These are phyloP conservation scores for Bombus superbus DNA, from an alignment of 1,140 invertebrate species.

Conservation along the genomic window DNA sequence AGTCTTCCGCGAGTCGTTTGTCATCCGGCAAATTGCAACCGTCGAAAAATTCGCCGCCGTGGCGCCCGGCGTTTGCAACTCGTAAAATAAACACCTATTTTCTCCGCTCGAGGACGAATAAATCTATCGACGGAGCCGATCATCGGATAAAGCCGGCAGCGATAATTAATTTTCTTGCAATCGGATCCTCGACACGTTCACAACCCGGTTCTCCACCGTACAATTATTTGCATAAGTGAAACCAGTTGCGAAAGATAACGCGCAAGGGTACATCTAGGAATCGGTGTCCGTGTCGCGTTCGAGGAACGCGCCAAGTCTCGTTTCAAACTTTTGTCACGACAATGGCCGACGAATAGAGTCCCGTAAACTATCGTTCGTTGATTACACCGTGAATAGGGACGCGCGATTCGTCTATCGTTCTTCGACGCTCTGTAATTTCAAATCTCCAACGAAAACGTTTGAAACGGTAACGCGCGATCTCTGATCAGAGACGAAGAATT, in stretches of 20 bases:
- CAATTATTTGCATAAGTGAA: slow-evolving; percentile 44
- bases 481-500: too few relatives aligned
- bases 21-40: not conserved
- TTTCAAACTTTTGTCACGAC: not conserved
- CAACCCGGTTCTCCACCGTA: not conserved
- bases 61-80: not conserved
- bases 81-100: slow-evolving; percentile 15
- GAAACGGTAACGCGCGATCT: too few relatives aligned
- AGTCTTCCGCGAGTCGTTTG: not conserved
- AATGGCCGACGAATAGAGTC: not conserved
- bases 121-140: not conserved
- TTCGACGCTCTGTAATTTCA: too few relatives aligned
- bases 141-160: slow-evolving; percentile 28
- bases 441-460: too few relatives aligned
- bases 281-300: not conserved
- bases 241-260: slow-evolving; percentile 33
- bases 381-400: not conserved
- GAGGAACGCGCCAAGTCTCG: not conserved
- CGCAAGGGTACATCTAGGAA: not conserved
- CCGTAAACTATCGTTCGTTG: not conserved
- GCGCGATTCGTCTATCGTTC: too few relatives aligned
- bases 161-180: slow-evolving; percentile 35
- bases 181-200: not conserved
- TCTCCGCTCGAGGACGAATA: slow-evolving; percentile 14
- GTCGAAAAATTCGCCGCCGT: slow-evolving; percentile 7